phyloP scores from a whole-genome alignment of 2,888 invertebrate species.

The Thera britannica region DNA sequence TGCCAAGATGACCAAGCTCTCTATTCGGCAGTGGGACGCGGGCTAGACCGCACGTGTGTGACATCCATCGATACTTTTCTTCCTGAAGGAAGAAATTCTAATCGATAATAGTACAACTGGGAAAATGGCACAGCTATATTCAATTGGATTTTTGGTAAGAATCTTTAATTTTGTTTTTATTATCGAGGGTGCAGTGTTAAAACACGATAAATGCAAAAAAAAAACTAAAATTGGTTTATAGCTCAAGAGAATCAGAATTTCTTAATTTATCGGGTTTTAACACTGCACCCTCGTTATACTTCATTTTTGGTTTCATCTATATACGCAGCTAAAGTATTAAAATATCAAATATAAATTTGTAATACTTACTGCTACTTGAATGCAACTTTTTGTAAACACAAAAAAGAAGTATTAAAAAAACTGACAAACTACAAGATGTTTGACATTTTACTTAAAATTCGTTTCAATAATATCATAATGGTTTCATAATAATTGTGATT shows the following conservation, averaged over 20 bases:
- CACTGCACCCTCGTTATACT: too few species aligned
- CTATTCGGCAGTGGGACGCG: constrained; percentile 56
- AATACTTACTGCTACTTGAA: too few species aligned
- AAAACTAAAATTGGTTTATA: too few species aligned
- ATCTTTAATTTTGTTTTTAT: neutral
- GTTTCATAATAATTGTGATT: constrained; percentile 8
- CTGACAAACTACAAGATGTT: neutral
- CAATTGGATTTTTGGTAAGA: constrained; percentile 61
- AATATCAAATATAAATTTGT: neutral
- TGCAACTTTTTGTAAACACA: too few species aligned
- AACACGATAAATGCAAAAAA: too few species aligned
- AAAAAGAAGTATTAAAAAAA: neutral
- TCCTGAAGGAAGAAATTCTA: constrained; percentile 33
- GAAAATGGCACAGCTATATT: constrained; percentile 54
- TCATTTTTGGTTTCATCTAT: neutral
- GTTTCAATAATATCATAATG: constrained; percentile 5
- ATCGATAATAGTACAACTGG: constrained; percentile 44
- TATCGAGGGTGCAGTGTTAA: too few species aligned
- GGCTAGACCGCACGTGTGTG: constrained; percentile 51
- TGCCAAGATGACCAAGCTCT: constrained; percentile 53
- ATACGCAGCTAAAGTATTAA: neutral
- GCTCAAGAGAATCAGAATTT: too few species aligned
- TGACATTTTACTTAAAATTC: constrained; percentile 18
- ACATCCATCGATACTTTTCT: constrained; percentile 38
- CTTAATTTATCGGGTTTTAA: too few species aligned